Percentiles rank a stretch among this genome's conserved stretches.
These are phyloP conservation scores for Ditula angustiorana DNA, from an alignment of 2,888 invertebrate genomes.

Conservation along the genomic window DNA sequence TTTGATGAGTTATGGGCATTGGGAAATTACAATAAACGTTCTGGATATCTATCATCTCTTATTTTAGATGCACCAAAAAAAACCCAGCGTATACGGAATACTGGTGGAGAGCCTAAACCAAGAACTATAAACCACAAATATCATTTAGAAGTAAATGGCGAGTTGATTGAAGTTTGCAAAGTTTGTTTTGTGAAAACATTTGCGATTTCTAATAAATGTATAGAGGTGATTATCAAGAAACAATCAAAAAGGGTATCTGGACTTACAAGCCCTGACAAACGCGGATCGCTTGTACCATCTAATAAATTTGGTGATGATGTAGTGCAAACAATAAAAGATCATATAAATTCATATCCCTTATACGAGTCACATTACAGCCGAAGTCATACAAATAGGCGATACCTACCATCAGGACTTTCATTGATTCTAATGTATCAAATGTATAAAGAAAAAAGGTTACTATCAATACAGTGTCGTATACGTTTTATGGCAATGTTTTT, in stretches of 20 bases:
- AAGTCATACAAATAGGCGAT: constrained; percentile 37
- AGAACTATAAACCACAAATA: too few species aligned
- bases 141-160: constrained; percentile 8
- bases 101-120: too few species aligned
- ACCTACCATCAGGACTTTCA: constrained; percentile 39
- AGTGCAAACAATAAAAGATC: constrained; percentile 20
- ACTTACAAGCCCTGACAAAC: constrained; percentile 13
- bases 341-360: constrained; percentile 34
- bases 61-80: too few species aligned
- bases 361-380: constrained; percentile 41
- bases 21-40: too few species aligned
- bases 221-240: constrained; percentile 15
- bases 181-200: constrained; percentile 13
- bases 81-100: too few species aligned
- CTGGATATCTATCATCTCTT: too few species aligned
- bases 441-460: constrained; percentile 13
- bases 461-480: constrained; percentile 10
- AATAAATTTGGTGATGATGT: constrained; percentile 32
- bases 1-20: too few species aligned
- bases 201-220: constrained; percentile 13
- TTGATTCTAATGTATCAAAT: constrained; percentile 32
- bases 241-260: constrained; percentile 13
- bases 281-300: constrained; percentile 11
- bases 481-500: constrained; percentile 36
- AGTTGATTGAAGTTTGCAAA: constrained; percentile 10